Conservation (phyloP, 2,888 invertebrate genomes). For the Candidula unifasciata region DNA sequence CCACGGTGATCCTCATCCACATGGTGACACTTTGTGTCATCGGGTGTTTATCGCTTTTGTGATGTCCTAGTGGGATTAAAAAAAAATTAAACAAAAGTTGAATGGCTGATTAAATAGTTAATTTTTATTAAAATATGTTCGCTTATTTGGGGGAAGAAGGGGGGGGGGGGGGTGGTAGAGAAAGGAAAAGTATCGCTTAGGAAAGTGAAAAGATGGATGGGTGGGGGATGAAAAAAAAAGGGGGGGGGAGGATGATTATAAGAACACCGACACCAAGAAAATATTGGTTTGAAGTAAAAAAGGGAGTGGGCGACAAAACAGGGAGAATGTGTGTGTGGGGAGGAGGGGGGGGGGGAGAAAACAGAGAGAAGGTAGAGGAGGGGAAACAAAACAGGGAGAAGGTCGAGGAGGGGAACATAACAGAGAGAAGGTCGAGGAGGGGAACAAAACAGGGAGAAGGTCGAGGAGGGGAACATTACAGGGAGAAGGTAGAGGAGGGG, state of each 20-base stretch:
- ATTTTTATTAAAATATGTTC: no score
- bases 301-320: not conserved
- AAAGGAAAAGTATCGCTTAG: not conserved
- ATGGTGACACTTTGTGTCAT: no score
- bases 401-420: not conserved
- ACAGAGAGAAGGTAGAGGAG: not conserved
- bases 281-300: not conserved
- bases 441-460: not conserved
- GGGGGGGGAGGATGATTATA: not conserved
- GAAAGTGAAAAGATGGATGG: not conserved
- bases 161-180: not conserved
- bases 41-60: no score
- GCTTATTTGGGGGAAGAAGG: not conserved
- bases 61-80: no score
- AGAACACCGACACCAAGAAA: not conserved
- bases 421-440: not conserved
- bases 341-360: not conserved
- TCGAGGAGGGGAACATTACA: not conserved
- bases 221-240: conserved; percentile 2
- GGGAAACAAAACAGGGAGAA: not conserved
- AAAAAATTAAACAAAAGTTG: no score
- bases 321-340: not conserved
- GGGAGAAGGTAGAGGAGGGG: not conserved
- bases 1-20: no score
- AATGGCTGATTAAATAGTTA: no score